phyloP scores from a whole-genome alignment of 2,113 vertebrate species.

The Pleuronectes platessa region DNA sequence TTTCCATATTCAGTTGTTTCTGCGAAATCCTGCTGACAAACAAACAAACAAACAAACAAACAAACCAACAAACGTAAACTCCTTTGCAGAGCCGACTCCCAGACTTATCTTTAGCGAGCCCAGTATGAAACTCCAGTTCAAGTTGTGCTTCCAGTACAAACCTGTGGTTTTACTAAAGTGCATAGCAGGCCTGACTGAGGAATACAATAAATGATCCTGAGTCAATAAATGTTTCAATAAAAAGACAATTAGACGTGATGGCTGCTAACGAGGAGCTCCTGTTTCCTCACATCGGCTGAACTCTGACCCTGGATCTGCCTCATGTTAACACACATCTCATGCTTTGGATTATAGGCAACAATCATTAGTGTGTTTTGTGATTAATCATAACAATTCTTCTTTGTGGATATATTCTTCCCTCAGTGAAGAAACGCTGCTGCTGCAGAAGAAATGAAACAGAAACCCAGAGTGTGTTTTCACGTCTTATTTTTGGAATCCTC shows the following conservation, averaged over 20 bases:
- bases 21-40: no score
- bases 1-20: no score
- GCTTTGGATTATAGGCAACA: slow-evolving; percentile 44
- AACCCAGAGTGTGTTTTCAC: slow-evolving; percentile 12
- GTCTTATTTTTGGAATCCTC: slow-evolving; percentile 51
- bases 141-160: no score
- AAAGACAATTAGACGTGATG: slow-evolving; percentile 24
- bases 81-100: neutral
- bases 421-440: slow-evolving; percentile 4
- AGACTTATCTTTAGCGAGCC: neutral
- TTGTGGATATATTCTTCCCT: slow-evolving; percentile 1
- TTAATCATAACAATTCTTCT: slow-evolving; percentile 37
- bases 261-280: neutral
- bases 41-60: no score
- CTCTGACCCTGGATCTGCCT: slow-evolving; percentile 17
- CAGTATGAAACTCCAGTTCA: no score
- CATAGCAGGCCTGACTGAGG: neutral
- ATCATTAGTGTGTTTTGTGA: slow-evolving; percentile 21
- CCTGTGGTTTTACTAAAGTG: neutral
- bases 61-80: no score
- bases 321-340: slow-evolving; percentile 17
- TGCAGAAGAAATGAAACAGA: slow-evolving; percentile 44
- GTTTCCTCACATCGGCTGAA: slow-evolving; percentile 33
- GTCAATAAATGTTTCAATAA: slow-evolving; percentile 27
- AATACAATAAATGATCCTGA: slow-evolving; percentile 16